These are phyloP conservation scores for Brachionus sp. DNA, from an alignment of 1,140 invertebrate genomes.

Conservation along the genomic window DNA sequence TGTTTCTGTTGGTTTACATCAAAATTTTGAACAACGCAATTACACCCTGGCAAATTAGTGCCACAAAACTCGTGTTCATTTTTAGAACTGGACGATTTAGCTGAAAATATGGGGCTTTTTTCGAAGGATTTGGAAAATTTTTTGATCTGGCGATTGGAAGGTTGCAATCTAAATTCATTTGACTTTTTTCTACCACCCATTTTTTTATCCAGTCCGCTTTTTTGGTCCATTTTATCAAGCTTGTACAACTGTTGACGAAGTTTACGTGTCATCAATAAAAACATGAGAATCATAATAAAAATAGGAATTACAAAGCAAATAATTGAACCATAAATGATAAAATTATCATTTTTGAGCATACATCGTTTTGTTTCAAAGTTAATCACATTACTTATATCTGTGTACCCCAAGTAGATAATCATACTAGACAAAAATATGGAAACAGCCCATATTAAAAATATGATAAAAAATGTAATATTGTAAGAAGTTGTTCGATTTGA, in stretches of 20 bases:
- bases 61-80: background rate
- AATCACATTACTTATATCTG: conserved; percentile 8
- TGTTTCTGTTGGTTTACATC: background rate
- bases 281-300: conserved; percentile 38
- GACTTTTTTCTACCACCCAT: background rate
- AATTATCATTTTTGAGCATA: conserved; percentile 29
- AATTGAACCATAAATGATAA: conserved; percentile 45
- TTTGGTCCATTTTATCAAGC: background rate
- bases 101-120: background rate
- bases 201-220: background rate
- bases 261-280: background rate
- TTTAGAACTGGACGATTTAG: background rate
- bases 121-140: background rate
- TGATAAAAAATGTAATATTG: conserved; percentile 13
- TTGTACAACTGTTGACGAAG: background rate
- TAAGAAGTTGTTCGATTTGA: background rate
- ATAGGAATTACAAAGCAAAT: conserved; percentile 37
- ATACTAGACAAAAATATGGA: conserved; percentile 25
- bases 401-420: conserved; percentile 17
- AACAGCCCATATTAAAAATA: conserved; percentile 39
- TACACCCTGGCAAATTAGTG: background rate
- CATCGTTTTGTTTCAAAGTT: background rate
- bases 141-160: background rate
- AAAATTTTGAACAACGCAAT: background rate
- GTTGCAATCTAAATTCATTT: background rate